Base-by-base conservation (phyloP, 2,888 invertebrate species). In the Epinotia ramella region DNA sequence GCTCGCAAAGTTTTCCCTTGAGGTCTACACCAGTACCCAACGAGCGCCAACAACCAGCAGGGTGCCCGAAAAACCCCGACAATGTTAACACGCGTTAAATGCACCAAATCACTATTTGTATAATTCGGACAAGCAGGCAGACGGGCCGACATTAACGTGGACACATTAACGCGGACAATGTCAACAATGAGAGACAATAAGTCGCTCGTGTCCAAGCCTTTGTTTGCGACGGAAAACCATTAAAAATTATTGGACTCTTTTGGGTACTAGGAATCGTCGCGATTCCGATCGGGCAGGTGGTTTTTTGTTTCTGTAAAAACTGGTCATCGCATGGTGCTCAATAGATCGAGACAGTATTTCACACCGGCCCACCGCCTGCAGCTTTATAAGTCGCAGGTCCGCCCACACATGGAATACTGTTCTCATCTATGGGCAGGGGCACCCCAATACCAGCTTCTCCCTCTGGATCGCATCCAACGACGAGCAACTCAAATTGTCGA, bases 191-290 rank as follows among this genome's bases (percentile, higher is more conserved):
- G 63, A 77, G 72, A 87, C 86, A 87, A 87, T 84, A 79, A 82
- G 79, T 79, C 81, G 83, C 82, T 87, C 81, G 85, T 86, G 84
- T 85, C 82, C 77, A 67, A 74, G 73, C 81, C 84, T 85, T 93
- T 93, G 92, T 93, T 91, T 90, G 86, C 83, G 78, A 84, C 83
- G 84, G 85, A 87, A 88, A 89, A 92, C 92, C 93, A 93, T 93
- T 93, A 89, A 90, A 91, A 88, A 90, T 91, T 91, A 91, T 90
- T 87, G 87, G 84, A 84, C 81, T 77, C 76, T 78, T 89, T 86
- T 82, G 80, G 72, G 79, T 91, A 91, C 90, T 81, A n/a, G 81
- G 91, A 92, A 91, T 84, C 84, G 78, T 79, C 46, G 70, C 65
- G 59, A 65, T 65, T 60, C n/a, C n/a, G 60, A 70, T 74, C 20